Base-by-base conservation (phyloP, 2,113 vertebrate genomes). In the Gasterosteus aculeatus region DNA sequence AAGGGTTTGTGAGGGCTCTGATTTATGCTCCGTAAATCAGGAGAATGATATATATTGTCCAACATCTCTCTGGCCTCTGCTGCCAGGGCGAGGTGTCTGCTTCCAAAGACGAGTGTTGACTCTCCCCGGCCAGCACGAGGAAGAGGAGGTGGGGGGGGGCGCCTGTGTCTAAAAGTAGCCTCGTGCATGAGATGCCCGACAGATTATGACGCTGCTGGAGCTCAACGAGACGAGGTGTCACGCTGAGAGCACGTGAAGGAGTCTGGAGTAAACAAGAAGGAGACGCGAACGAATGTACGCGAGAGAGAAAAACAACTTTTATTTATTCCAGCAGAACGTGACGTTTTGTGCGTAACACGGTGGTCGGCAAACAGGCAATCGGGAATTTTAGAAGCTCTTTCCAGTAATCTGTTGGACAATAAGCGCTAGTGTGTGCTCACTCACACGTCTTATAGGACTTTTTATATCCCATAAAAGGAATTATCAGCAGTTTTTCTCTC, bases 91-190 rank as follows among this genome's bases (percentile, higher is more conserved):
- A 68, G 35, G 35, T 10, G 29, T 69, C 38, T 72, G 60, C 69
- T 83, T 75, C 63, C 57, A 69, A 79, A 58, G 47, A 51, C 31
- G 63, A 75, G 56, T 68, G 66, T 74, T 68, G 41, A 75, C 59
- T 33, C 75, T 56, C 73, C 10, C 22, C 59, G 10, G 64, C 22
- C 5, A 38, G 35, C 33, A 7, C 35, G 35, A 38, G 22, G 22
- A 26, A 26, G 22, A 26, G 22, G 22, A 26, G 35, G 6, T 38
- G 1, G 7, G 35, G 58, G 68, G 56, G 19, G 38, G 72, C 77
- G 53, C 65, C 69, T 61, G 73, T 65, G 64, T 84, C 79, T 83
- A 85, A 81, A 85, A 81, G 81, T 80, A 78, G 79, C 70, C 38
- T 47, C 39, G 12, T 67, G 59, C 76, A 58, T 54, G 51, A 68